phyloP scores from a whole-genome alignment of 2,797 vertebrate species.

The Vultur gryphus region DNA sequence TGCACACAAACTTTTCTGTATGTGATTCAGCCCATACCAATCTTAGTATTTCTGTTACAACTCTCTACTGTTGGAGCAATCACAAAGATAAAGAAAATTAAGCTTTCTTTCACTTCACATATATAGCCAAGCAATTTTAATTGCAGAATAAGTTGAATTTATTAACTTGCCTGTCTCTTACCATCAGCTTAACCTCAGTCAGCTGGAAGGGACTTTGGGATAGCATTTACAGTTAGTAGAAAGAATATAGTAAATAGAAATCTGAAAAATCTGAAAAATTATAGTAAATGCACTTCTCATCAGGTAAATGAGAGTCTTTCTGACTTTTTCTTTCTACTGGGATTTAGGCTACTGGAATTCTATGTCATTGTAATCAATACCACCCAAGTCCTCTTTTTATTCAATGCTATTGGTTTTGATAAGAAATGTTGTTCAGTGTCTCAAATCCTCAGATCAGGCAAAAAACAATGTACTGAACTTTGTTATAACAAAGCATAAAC shows the following conservation, averaged over 20 bases:
- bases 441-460: not conserved
- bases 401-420: not conserved
- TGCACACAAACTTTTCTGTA: not conserved
- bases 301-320: not conserved
- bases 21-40: not conserved
- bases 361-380: not conserved
- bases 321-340: not conserved
- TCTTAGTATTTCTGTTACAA: not conserved
- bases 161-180: not conserved
- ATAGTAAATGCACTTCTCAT: not conserved
- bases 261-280: not conserved
- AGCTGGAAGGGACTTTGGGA: not conserved
- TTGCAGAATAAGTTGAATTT: not conserved
- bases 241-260: not conserved
- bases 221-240: not conserved
- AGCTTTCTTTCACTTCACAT: not conserved
- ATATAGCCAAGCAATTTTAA: not conserved
- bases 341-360: not conserved
- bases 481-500: not conserved
- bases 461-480: not conserved
- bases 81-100: not conserved
- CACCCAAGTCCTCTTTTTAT: not conserved
- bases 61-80: not conserved
- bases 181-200: not conserved
- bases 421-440: not conserved